Conservation (phyloP, 2,797 vertebrate genomes). For the Acanthurus tractus region DNA sequence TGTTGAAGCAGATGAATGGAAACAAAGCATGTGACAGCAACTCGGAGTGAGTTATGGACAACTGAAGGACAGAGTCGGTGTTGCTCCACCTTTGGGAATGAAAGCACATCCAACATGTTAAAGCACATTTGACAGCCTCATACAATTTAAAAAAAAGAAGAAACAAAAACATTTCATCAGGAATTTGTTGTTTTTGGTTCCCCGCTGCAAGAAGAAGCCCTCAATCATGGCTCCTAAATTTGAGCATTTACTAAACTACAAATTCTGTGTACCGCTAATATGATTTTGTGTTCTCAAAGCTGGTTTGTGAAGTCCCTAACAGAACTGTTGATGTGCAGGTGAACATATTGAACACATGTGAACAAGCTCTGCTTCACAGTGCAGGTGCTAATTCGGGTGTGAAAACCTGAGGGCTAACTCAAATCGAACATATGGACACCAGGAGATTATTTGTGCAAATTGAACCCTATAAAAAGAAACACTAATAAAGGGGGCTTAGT, state of each 20-base stretch:
- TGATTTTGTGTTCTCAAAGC: not conserved
- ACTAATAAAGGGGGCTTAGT: conserved; percentile 80
- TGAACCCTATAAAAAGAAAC: conserved; percentile 78
- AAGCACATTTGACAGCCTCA: not conserved
- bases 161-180: too few relatives aligned
- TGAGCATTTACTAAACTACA: not conserved
- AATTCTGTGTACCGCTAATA: not conserved
- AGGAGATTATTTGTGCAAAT: conserved; percentile 81
- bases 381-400: conserved; percentile 56
- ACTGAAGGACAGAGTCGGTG: not conserved
- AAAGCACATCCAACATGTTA: not conserved
- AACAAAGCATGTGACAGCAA: not conserved
- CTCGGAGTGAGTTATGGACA: not conserved
- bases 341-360: conserved; percentile 11
- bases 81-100: too few relatives aligned
- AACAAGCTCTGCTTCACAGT: conserved; percentile 29
- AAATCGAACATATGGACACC: conserved; percentile 75
- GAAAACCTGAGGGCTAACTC: conserved; percentile 60
- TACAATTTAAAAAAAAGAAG: not conserved
- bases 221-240: too few relatives aligned
- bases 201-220: too few relatives aligned
- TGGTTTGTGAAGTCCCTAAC: conserved; percentile 13
- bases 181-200: too few relatives aligned
- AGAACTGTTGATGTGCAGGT: conserved; percentile 11
- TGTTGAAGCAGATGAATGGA: too few relatives aligned